Evolutionary conservation across 2,113 vertebrate genomes (phyloP), one percentile per base, ranked within the genome.

Genomic region (Hystrix brachyura): DNA sequence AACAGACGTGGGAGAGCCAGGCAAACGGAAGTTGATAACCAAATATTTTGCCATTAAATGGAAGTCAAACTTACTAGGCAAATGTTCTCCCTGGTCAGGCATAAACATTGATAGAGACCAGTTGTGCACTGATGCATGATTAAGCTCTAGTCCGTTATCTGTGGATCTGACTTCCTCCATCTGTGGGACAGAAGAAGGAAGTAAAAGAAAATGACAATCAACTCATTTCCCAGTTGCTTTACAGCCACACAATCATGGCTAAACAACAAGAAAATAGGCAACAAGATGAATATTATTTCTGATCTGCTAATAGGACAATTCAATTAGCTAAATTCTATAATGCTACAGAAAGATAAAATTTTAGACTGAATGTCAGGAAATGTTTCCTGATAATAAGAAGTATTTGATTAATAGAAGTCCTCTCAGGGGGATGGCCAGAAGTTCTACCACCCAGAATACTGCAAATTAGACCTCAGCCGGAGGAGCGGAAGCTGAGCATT

Each of bases 291-390:
- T 65, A 84, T 18, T 11, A 34, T 87, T 81, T 97, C 65, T 87
- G n/a, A 92, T 72, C 87, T 87, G 29, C 74, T 95, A 87, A 94
- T 11, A 87, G 15, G 67, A 46, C 43, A 92, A 97, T 76, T 21
- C 27, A 18, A 95, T 95, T 93, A 84, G 32, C 90, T 92, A 74
- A 74, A 95, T 93, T 89, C 84, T 60, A 18, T 90, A 95, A 94
- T 81, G 59, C 43, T 59, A 64, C 59, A 87, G 89, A 95, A 94
- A 87, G 72, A 96, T 65, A 93, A 95, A 92, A 92, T 94, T 87
- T 85, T 64, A 97, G 92, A 71, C 85, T 60, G 80, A 83, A 53
- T 90, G 71, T 92, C 95, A 96, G 97, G 94, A 96, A 97, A 95
- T 92, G 90, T 19, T 97, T 90, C 87, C 53, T 76, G 83, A 43